These are phyloP conservation scores for Chelon labrosus DNA, from an alignment of 2,797 vertebrate species.

Conservation along the genomic window DNA sequence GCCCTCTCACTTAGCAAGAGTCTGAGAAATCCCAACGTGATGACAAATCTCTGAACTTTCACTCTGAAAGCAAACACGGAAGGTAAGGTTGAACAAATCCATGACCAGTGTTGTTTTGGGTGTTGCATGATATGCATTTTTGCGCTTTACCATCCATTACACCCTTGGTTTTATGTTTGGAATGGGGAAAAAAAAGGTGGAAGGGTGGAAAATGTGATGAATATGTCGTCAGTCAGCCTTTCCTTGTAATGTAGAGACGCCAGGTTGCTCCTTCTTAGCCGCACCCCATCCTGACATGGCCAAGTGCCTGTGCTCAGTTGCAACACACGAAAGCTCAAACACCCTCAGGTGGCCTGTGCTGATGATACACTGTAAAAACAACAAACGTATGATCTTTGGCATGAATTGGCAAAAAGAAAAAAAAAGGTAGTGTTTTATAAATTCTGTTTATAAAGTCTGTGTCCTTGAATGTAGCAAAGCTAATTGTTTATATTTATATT, in stretches of 20 bases:
- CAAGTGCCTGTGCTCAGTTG: constrained; percentile 37
- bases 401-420: neutral
- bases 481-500: neutral
- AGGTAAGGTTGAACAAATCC: constrained; percentile 23
- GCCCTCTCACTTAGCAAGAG: neutral
- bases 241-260: constrained; percentile 60
- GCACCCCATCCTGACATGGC: constrained; percentile 53
- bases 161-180: constrained; percentile 15
- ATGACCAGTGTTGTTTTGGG: neutral
- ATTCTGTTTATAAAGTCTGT: neutral
- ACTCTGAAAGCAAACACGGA: constrained; percentile 49
- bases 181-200: neutral
- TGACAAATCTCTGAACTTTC: constrained; percentile 70
- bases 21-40: constrained; percentile 30
- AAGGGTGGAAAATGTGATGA: constrained; percentile 71
- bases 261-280: constrained; percentile 58
- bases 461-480: neutral
- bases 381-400: neutral
- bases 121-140: constrained; percentile 18
- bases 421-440: neutral
- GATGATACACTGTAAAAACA: constrained; percentile 35
- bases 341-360: constrained; percentile 42
- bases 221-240: constrained; percentile 69
- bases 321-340: constrained; percentile 35
- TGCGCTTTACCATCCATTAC: constrained; percentile 20